Evolutionary conservation across 92 coral and sea anemone genomes (phyloP).

Genomic region (Bergia sp.): DNA sequence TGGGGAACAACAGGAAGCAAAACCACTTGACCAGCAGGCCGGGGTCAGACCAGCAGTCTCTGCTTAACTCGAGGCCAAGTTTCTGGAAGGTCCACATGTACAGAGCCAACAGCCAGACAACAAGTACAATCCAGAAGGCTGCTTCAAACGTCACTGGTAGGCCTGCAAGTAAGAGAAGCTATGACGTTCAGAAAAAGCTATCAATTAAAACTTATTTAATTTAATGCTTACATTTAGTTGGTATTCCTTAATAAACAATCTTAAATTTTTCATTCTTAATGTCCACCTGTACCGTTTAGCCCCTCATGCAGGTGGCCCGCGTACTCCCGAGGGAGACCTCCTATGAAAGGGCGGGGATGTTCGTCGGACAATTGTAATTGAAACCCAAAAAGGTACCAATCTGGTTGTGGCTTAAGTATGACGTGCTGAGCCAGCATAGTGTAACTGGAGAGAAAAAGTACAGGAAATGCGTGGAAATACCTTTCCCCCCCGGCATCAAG

Average conservation of each 20-base stretch:
- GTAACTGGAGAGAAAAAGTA: slow-evolving; percentile 71
- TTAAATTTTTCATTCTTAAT: too few relatives aligned
- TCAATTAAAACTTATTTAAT: too few relatives aligned
- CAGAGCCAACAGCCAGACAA: slow-evolving; percentile 75
- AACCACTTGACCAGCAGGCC: slow-evolving; percentile 73
- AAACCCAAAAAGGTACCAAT: too few relatives aligned
- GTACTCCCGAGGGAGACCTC: too few relatives aligned
- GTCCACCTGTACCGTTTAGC: too few relatives aligned
- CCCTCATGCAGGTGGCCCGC: too few relatives aligned
- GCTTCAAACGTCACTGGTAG: slow-evolving; percentile 74
- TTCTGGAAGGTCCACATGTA: slow-evolving; percentile 82
- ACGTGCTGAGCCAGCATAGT: slow-evolving; percentile 84
- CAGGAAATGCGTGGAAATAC: slow-evolving; percentile 50
- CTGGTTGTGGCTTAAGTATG: slow-evolving; percentile 55
- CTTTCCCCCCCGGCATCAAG: neutral
- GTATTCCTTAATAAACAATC: too few relatives aligned
- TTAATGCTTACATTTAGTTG: too few relatives aligned
- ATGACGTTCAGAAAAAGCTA: neutral
- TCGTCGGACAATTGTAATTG: too few relatives aligned
- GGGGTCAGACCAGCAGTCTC: slow-evolving; percentile 40
- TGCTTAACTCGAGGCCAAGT: slow-evolving; percentile 59
- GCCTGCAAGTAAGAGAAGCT: slow-evolving; percentile 38
- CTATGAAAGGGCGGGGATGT: too few relatives aligned
- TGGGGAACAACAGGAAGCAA: slow-evolving; percentile 75
- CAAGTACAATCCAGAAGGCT: slow-evolving; percentile 71